These are phyloP conservation scores for Ypsolopha sequella DNA, from an alignment of 2,888 invertebrate genomes.

Conservation along the genomic window DNA sequence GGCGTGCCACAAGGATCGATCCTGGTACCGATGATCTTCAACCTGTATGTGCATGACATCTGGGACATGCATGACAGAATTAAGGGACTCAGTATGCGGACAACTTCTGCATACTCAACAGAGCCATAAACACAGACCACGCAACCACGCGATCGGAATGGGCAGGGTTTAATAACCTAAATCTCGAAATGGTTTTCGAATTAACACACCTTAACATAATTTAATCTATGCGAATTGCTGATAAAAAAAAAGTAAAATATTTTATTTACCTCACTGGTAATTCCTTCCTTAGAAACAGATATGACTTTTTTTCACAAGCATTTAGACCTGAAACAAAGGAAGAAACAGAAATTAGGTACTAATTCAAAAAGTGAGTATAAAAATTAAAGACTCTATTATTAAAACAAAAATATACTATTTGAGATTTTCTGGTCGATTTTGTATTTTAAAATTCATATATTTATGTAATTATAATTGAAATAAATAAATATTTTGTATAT, in stretches of 20 bases:
- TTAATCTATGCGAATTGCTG: too few species aligned
- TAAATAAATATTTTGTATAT: too few species aligned
- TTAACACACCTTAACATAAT: too few species aligned
- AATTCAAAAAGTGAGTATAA: not conserved
- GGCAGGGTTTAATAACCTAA: too few species aligned
- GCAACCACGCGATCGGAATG: not conserved
- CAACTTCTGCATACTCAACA: conserved; percentile 3
- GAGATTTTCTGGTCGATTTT: too few species aligned
- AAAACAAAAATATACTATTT: too few species aligned
- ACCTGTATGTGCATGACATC: not conserved
- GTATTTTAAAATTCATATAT: too few species aligned
- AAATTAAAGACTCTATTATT: too few species aligned
- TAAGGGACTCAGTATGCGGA: conserved; percentile 3
- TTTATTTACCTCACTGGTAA: conserved; percentile 84
- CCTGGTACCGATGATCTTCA: not conserved
- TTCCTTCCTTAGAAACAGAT: conserved; percentile 94
- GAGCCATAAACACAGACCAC: not conserved
- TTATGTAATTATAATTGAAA: too few species aligned
- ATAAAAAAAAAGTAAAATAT: too few species aligned
- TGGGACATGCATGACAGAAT: too few species aligned
- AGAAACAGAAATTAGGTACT: conserved; percentile 7
- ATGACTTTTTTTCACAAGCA: conserved; percentile 93
- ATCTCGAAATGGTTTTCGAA: too few species aligned
- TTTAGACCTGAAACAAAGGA: conserved; percentile 79
- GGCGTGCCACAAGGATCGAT: conserved; percentile 1